phyloP scores from a whole-genome alignment of 2,113 vertebrate genomes.

The Myxocyprinus asiaticus region DNA sequence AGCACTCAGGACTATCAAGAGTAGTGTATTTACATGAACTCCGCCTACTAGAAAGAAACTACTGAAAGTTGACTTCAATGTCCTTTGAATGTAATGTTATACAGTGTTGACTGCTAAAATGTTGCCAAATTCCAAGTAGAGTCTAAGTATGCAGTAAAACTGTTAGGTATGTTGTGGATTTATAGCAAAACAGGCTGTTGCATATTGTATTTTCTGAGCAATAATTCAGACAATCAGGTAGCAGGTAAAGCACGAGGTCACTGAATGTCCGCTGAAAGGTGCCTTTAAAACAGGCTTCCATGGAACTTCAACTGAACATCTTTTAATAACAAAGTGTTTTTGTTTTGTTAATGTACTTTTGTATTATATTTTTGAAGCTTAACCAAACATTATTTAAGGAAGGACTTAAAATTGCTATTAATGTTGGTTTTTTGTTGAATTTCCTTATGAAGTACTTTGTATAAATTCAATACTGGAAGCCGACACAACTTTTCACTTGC shows the following conservation, averaged over 20 bases:
- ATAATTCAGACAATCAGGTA: conserved; percentile 71
- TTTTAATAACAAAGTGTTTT: conserved; percentile 11
- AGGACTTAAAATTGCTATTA: background rate
- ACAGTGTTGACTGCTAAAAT: conserved; percentile 68
- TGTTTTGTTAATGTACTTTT: conserved; percentile 28
- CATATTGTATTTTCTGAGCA: conserved; percentile 68
- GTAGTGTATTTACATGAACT: background rate
- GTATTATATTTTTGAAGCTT: conserved; percentile 21
- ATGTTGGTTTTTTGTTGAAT: background rate
- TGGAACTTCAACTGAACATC: background rate
- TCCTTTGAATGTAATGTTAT: conserved; percentile 59
- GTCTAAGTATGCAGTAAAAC: conserved; percentile 65
- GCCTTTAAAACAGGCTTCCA: conserved; percentile 26
- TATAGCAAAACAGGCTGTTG: conserved; percentile 4
- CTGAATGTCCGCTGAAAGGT: conserved; percentile 71
- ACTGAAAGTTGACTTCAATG: conserved; percentile 47
- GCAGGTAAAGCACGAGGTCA: conserved; percentile 77
- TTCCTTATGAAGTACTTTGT: background rate
- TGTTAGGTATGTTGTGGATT: conserved; percentile 47
- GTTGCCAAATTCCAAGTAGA: conserved; percentile 76
- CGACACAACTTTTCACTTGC: background rate
- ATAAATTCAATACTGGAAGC: conserved; percentile 4
- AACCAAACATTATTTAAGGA: conserved; percentile 40
- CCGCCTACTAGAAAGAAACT: conserved; percentile 2
- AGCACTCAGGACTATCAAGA: background rate